phyloP scores from a whole-genome alignment of 2,797 vertebrate genomes.

The Notoglanidium macrostoma region DNA sequence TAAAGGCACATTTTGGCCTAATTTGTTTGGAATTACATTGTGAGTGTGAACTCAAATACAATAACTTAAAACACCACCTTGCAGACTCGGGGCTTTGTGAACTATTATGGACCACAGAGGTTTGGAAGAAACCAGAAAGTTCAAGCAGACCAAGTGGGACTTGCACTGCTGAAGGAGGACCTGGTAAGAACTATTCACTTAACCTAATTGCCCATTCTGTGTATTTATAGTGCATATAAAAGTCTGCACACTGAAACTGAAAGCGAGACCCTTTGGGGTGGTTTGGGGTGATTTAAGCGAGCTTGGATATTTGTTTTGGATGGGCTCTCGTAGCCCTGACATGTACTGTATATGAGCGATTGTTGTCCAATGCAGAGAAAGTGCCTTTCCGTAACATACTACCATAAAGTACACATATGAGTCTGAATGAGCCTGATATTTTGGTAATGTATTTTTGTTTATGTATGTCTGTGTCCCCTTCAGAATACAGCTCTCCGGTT shows the following conservation, averaged over 20 bases:
- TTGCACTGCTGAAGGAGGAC: slow-evolving; percentile 88
- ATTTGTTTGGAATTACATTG: not conserved
- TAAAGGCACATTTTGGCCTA: not conserved
- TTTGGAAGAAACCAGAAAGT: slow-evolving; percentile 86
- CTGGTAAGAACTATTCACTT: slow-evolving; percentile 73
- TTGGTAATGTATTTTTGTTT: not conserved
- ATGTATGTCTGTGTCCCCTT: slow-evolving; percentile 27
- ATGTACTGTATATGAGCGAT: not conserved
- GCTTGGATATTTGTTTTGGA: no score
- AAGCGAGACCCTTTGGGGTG: no score
- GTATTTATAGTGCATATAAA: not conserved
- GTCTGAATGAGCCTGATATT: not conserved
- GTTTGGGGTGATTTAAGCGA: no score
- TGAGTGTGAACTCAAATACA: not conserved
- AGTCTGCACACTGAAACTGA: not conserved
- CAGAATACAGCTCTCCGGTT: slow-evolving; percentile 86
- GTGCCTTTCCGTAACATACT: not conserved
- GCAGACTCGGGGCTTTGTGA: slow-evolving; percentile 89
- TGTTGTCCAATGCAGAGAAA: not conserved
- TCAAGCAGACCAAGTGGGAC: slow-evolving; percentile 87
- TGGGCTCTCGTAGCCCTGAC: no score
- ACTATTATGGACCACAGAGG: slow-evolving; percentile 93
- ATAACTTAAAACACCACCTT: not conserved
- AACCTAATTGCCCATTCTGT: not conserved
- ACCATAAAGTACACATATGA: no score